phyloP scores from a whole-genome alignment of 2,113 vertebrate genomes.

The Riparia riparia region DNA sequence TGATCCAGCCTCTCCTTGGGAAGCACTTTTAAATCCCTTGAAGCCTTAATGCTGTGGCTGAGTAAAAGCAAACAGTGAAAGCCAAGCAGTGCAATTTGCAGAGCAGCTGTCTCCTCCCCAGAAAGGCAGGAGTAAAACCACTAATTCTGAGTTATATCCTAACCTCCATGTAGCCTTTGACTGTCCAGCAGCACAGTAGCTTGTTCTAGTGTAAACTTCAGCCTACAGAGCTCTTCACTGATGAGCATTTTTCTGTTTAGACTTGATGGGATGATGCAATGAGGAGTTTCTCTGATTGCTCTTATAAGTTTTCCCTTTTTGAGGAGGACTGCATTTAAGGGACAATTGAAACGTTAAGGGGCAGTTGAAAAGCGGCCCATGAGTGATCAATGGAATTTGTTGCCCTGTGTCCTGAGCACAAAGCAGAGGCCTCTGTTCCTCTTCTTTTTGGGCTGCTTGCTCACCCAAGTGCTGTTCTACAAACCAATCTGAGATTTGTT shows the following conservation, averaged over 20 bases:
- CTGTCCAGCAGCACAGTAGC: not conserved
- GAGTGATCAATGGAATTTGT: not conserved
- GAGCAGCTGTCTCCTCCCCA: not conserved
- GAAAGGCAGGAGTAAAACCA: not conserved
- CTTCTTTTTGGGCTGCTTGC: not conserved
- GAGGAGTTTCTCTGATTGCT: not conserved
- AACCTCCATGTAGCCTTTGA: not conserved
- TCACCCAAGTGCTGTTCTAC: not conserved
- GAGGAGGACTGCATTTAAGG: not conserved
- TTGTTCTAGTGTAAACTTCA: not conserved
- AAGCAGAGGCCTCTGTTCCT: not conserved
- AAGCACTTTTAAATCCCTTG: not conserved
- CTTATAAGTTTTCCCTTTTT: not conserved
- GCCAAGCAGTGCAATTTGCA: not conserved
- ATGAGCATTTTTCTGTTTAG: not conserved
- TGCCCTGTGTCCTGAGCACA: not conserved
- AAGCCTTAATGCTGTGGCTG: not conserved
- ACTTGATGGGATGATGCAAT: not conserved
- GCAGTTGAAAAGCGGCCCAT: not conserved
- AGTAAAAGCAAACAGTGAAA: not conserved
- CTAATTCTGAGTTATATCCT: not conserved
- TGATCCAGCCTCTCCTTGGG: not conserved
- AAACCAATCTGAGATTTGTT: conserved; percentile 36
- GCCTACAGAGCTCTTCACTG: not conserved
- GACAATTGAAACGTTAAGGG: not conserved